Conservation (phyloP, 2,113 vertebrate species). For the Brachypteracias leptosomus region DNA sequence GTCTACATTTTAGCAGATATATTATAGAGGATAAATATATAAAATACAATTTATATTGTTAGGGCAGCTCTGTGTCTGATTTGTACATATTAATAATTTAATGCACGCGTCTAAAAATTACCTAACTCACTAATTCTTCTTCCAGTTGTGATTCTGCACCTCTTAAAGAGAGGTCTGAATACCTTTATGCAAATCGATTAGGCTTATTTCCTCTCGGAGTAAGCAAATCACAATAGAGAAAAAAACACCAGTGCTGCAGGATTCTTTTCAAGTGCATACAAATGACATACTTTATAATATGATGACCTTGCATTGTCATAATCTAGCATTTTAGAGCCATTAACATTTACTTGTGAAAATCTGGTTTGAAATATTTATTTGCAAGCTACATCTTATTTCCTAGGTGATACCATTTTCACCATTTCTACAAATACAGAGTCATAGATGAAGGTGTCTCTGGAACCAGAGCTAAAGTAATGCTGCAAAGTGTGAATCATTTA, state of each 20-base stretch:
- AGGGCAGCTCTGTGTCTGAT: background rate
- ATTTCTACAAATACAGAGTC: background rate
- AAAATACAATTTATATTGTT: background rate
- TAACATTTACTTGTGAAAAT: conserved; percentile 24
- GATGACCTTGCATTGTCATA: background rate
- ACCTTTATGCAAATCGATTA: background rate
- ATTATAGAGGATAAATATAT: background rate
- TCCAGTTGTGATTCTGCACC: background rate
- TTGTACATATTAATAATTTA: background rate
- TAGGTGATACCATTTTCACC: background rate
- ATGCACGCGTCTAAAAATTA: background rate
- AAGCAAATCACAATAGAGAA: background rate
- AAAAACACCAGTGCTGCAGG: background rate
- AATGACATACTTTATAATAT: background rate
- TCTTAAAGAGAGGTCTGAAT: background rate
- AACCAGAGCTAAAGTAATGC: background rate
- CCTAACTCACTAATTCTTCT: background rate
- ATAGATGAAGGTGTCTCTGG: background rate
- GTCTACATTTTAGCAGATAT: background rate
- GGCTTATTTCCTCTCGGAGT: background rate
- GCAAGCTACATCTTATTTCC: background rate
- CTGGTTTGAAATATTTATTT: conserved; percentile 20
- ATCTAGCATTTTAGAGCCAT: background rate
- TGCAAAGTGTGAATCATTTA: background rate
- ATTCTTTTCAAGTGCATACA: background rate